Evolutionary conservation across 2,113 vertebrate genomes (phyloP), one percentile per base, ranked within the genome.

Genomic region (Machaerirhynchus nigripectus): DNA sequence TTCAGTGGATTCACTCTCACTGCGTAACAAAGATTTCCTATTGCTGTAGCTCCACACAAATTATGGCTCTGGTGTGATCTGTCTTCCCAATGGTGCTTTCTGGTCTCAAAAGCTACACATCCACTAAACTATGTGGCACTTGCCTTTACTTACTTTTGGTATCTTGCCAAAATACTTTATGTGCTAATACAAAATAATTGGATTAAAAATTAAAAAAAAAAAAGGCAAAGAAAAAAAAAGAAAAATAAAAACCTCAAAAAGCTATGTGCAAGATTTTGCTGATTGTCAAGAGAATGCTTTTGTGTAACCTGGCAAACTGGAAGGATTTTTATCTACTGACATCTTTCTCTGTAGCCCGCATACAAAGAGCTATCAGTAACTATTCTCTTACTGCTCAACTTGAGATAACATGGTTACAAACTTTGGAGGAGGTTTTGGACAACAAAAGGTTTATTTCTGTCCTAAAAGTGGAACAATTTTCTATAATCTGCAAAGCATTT

Each of bases 391-490:
- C 6, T 70, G 40, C 26, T 89, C 15, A 39, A 15, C 22, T 63
- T 40, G 24, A 89, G n/a, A 40, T 14, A 82, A 52, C 9, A 22
- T 1, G 3, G 13, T 39, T 75, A 82, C 61, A 64, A 91, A 67
- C 30, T 37, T 24, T 14, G 16, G 16, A 60, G 17, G 23, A 44
- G 5, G 33, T 70, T 81, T 35, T 37, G 33, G 28, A 67, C 26
- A 70, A 37, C 27, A 59, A 50, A 64, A 87, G 18, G n/a, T 55
- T 78, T 77, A 59, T 87, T 96, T 78, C 81, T 81, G 7, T 81
- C 14, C 42, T 56, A 35, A 77, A 79, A 27, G 4, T 76, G 44
- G 44, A 95, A 75, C 6, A 8, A 39, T 82, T 57, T 84, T 84
- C 39, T 78, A 40, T 82, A 42, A 52, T 64, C 65, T 60, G 39